Evolutionary conservation across 37 sponge, comb jelly and placozoan genomes (phyloP), one percentile per base, ranked within the genome.

Genomic region (Haliclona indistincta): DNA sequence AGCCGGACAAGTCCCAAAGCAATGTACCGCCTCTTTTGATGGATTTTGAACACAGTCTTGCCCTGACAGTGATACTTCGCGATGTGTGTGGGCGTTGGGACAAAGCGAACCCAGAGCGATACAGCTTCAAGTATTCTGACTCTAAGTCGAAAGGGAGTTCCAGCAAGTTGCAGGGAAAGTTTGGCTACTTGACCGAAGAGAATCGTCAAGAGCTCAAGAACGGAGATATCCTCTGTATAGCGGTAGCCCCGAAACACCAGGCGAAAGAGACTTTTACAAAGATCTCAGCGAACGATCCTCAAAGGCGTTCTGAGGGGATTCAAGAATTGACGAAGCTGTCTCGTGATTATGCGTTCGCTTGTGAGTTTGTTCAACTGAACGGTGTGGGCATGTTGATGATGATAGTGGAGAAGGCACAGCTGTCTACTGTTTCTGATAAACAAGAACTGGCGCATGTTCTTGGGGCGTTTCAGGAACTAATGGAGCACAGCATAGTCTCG

Each of bases 401-500:
- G 35, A 68, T 81, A 29, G 69, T 88, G 6, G 85, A 93, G 49
- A 63, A 58, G 26, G 71, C 60, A 8, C 77, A 71, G 23, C 76
- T 70, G 0, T 37, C 20, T 15, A 69, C 51, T 26, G 81, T 75
- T 1, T 13, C 38, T 0, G 86, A 90, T 29, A 44, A 76, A 22
- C 17, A 37, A 26, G 60, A 73, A 49, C 34, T 90, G 55, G 70
- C 58, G 0, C 56, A 43, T 38, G 58, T 81, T 39, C 78, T 90
- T 40, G 85, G 74, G 17, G 82, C 79, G 8, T 94, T 90, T 42
- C 84, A 80, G 26, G 92, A 86, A 56, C 76, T 94, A 3, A 94
- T 94, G 95, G 91, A 94, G 61, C 95, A 94, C 60, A 54, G 78
- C 4, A 79, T 90, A 11, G 95, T 94, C 3, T 91, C 88, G 17